Base-by-base conservation (phyloP, 2,797 vertebrate genomes). In the Cyprinella venusta region DNA sequence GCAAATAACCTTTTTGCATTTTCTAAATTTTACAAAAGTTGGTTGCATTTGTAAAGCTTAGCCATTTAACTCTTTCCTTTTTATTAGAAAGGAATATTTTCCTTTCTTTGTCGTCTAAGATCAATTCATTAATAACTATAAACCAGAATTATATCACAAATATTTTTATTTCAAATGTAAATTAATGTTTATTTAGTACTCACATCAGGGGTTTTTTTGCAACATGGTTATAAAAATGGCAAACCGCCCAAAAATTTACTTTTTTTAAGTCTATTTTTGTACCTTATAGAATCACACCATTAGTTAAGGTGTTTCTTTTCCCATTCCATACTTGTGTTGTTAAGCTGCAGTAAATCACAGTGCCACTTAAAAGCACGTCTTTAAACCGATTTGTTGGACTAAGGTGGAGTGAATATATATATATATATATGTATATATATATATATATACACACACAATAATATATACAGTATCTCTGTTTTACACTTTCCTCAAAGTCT, bases 331-430 rank as follows among this genome's bases (percentile, higher is more conserved):
- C n/a, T n/a, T n/a, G n/a, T n/a, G n/a, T n/a, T n/a, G n/a, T n/a
- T n/a, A n/a, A n/a, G n/a, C n/a, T n/a, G n/a, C n/a, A n/a, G n/a
- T n/a, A n/a, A n/a, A n/a, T n/a, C n/a, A n/a, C n/a, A n/a, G n/a
- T n/a, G n/a, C n/a, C n/a, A n/a, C n/a, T n/a, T n/a, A n/a, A n/a
- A n/a, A n/a, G n/a, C n/a, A n/a, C n/a, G n/a, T n/a, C n/a, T n/a
- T 1, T 76, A 54, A 61, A 6, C 40, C 40, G 21, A 36, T 61
- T 42, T 76, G 36, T 76, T 76, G 36, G 15, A 13, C 9, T 76
- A 42, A 76, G 54, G 74, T 42, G 54, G 36, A 76, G 71, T n/a
- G 10, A 75, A n/a, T n/a, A n/a, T n/a, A n/a, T n/a, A n/a, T n/a
- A n/a, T n/a, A n/a, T n/a, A n/a, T n/a, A n/a, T n/a, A n/a, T n/a